A percentile compares a stretch with the other conserved stretches of the same genome.
Conservation (phyloP, 2,888 invertebrate genomes). For the Bibio marci region DNA sequence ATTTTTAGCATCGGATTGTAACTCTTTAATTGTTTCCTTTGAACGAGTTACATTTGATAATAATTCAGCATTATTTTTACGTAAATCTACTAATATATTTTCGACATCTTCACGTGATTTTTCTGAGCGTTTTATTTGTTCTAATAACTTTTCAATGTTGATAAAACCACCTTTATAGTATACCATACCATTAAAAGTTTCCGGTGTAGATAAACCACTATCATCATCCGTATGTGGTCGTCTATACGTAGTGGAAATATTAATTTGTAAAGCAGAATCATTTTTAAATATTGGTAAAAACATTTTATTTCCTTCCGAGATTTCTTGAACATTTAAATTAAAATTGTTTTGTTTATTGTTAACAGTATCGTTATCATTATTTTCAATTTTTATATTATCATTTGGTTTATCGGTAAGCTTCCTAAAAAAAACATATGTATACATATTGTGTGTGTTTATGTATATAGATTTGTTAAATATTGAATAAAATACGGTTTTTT, state of each 20-base stretch:
- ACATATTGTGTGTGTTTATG: too few relatives aligned
- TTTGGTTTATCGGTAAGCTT: conserved; percentile 46
- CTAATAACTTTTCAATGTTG: conserved; percentile 64
- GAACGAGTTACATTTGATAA: conserved; percentile 38
- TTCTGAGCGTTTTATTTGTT: conserved; percentile 57
- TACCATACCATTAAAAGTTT: conserved; percentile 39
- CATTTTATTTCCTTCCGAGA: conserved; percentile 46
- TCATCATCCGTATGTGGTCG: conserved; percentile 13
- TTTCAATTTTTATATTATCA: conserved; percentile 16
- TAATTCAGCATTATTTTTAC: conserved; percentile 37
- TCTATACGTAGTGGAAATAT: background rate
- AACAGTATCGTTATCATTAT: conserved; percentile 26
- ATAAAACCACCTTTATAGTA: conserved; percentile 61
- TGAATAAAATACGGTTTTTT: conserved; percentile 14
- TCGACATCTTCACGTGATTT: conserved; percentile 59
- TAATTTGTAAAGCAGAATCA: background rate
- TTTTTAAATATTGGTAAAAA: conserved; percentile 44
- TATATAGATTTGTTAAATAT: background rate
- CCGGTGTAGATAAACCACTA: conserved; percentile 2
- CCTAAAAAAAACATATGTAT: conserved; percentile 11
- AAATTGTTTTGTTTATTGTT: background rate
- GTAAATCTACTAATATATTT: conserved; percentile 41
- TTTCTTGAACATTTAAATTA: conserved; percentile 12
- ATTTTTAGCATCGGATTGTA: conserved; percentile 41
- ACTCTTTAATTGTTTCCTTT: conserved; percentile 36